phyloP scores from a whole-genome alignment of 2,888 invertebrate genomes.

The Anoplius nigerrimus region DNA sequence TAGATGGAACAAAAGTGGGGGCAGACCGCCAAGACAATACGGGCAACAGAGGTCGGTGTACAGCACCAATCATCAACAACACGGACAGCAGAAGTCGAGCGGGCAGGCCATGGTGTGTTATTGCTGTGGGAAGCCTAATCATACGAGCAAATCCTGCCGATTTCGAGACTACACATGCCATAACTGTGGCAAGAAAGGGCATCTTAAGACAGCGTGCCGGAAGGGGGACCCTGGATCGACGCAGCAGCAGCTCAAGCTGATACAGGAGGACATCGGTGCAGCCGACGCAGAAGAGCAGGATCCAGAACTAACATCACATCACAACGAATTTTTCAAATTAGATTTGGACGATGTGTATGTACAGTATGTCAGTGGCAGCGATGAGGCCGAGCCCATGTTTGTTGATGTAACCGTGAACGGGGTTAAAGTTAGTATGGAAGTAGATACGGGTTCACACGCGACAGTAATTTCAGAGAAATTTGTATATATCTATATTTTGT shows the following conservation, averaged over 20 bases:
- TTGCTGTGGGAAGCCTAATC: slow-evolving; percentile 30
- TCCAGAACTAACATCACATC: too few species aligned
- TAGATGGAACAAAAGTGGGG: too few species aligned
- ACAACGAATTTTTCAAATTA: neutral
- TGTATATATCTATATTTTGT: too few species aligned
- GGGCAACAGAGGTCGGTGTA: too few species aligned
- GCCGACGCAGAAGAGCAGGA: too few species aligned
- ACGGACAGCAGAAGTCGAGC: too few species aligned
- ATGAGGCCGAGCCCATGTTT: neutral
- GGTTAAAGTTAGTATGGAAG: slow-evolving; percentile 35
- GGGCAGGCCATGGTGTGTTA: slow-evolving; percentile 13
- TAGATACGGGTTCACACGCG: slow-evolving; percentile 47
- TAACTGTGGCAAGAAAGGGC: slow-evolving; percentile 38
- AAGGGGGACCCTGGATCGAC: neutral
- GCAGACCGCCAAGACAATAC: too few species aligned
- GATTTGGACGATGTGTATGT: neutral
- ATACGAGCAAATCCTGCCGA: slow-evolving; percentile 22
- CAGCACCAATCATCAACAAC: too few species aligned
- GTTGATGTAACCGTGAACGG: slow-evolving; percentile 33
- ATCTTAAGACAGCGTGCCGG: slow-evolving; percentile 31
- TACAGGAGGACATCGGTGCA: too few species aligned
- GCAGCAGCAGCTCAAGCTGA: too few species aligned
- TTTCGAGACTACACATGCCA: slow-evolving; percentile 26
- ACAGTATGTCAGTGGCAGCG: neutral
- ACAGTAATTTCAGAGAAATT: slow-evolving; percentile 38